Evolutionary conservation across 2,797 vertebrate genomes (phyloP).

Genomic region (Dryobates pubescens): DNA sequence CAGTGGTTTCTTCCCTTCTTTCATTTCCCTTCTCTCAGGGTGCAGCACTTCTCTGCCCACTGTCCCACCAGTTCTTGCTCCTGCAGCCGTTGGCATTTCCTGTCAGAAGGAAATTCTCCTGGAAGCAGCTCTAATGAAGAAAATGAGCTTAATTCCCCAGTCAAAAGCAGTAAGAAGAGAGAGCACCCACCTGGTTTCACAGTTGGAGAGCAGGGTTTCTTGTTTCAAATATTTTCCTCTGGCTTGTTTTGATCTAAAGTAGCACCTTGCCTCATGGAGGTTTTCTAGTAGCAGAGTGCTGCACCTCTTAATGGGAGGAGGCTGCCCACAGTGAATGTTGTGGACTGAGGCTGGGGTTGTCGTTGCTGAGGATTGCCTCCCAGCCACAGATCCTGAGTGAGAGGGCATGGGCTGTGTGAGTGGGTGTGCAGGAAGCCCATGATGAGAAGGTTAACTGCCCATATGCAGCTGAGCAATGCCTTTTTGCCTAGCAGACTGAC

Average conservation of each 20-base stretch:
- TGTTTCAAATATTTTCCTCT: neutral
- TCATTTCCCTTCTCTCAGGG: neutral
- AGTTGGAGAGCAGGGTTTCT: accelerated
- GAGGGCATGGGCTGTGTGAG: neutral
- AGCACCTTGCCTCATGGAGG: neutral
- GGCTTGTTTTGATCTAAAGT: neutral
- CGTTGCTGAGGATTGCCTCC: neutral
- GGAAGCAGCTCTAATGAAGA: neutral
- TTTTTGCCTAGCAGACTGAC: neutral
- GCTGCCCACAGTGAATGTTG: accelerated
- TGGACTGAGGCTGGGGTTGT: neutral
- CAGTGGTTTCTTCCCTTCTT: neutral
- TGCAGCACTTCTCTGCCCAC: accelerated
- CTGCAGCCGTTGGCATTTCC: neutral
- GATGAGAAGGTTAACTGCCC: neutral
- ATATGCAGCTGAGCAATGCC: neutral
- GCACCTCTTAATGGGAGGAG: neutral
- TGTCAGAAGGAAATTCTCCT: neutral
- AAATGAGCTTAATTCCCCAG: neutral
- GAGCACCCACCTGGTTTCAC: neutral
- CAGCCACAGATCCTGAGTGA: neutral
- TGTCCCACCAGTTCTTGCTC: neutral
- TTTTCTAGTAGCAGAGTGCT: neutral
- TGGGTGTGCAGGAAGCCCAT: neutral
- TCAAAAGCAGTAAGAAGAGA: neutral